Evolutionary conservation across 2,113 vertebrate genomes (phyloP).

Genomic region (Hippocampus zosterae): DNA sequence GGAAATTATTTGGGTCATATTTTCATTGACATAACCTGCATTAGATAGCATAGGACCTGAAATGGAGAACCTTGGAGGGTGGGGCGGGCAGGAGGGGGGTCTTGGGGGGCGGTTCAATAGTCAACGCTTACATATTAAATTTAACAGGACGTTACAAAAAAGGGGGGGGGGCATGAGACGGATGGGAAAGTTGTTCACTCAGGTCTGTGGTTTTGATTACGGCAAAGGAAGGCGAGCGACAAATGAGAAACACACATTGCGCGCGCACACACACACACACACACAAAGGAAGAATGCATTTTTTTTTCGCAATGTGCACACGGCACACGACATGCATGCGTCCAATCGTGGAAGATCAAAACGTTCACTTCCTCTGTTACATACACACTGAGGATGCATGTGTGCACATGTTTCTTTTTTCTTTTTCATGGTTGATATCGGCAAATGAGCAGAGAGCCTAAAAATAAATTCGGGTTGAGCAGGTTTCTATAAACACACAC

Average conservation of each 20-base stretch:
- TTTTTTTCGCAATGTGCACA: conserved; percentile 47
- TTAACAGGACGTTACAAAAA: conserved; percentile 14
- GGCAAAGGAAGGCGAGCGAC: conserved; percentile 39
- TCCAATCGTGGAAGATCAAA: conserved; percentile 41
- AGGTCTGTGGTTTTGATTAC: conserved; percentile 66
- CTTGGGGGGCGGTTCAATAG: neutral
- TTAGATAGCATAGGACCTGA: neutral
- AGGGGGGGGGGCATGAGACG: conserved; percentile 23
- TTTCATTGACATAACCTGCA: neutral
- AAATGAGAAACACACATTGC: conserved; percentile 60
- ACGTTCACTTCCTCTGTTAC: conserved; percentile 4
- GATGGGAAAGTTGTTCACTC: conserved; percentile 41
- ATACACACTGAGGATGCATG: neutral
- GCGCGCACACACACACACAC: neutral
- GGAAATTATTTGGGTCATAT: neutral
- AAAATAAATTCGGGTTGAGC: conserved; percentile 42
- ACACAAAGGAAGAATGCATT: conserved; percentile 23
- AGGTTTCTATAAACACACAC: conserved; percentile 44
- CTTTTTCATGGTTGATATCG: conserved; percentile 34
- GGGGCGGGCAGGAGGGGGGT: too few relatives aligned
- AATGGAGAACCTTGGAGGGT: neutral
- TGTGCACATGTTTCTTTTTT: neutral
- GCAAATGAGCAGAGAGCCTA: conserved; percentile 30
- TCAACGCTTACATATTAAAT: conserved; percentile 17
- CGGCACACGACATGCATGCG: conserved; percentile 45